Evolutionary conservation across 2,888 invertebrate species (phyloP).

Genomic region (Clepsis dumicolana): DNA sequence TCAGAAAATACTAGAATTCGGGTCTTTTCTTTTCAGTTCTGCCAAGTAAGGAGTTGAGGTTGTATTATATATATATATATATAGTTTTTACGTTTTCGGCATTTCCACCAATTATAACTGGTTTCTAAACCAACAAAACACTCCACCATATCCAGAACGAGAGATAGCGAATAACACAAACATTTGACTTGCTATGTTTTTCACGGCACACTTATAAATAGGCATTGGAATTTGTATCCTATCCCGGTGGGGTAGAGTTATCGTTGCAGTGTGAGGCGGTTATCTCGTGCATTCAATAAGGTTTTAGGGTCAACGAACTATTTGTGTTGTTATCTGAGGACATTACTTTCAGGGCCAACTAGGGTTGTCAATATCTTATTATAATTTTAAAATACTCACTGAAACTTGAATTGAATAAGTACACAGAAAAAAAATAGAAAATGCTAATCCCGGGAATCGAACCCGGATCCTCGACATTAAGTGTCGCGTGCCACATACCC

Average conservation of each 20-base stretch:
- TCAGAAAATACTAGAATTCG: no score
- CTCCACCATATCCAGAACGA: slow-evolving; percentile 4
- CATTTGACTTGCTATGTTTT: not conserved
- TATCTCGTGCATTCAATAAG: slow-evolving; percentile 43
- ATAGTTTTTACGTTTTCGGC: not conserved
- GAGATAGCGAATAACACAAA: slow-evolving; percentile 12
- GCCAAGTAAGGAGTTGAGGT: no score
- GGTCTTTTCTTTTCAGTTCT: no score
- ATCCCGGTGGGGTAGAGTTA: not conserved
- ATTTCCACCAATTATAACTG: not conserved
- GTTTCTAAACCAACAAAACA: slow-evolving; percentile 1
- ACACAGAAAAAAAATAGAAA: no score
- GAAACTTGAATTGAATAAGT: no score
- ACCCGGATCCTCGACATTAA: no score
- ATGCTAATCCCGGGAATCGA: no score
- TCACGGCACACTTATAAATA: not conserved
- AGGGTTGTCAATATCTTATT: not conserved
- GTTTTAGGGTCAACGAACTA: slow-evolving; percentile 47
- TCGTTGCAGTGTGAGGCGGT: slow-evolving; percentile 10
- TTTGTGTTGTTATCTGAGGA: slow-evolving; percentile 37
- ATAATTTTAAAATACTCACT: no score
- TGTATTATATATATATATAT: no score
- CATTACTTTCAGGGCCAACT: slow-evolving; percentile 36
- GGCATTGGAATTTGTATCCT: slow-evolving; percentile 9
- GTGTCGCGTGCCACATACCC: no score